Conservation (phyloP, 2,113 vertebrate species). For the Grammomys dolichurus region DNA sequence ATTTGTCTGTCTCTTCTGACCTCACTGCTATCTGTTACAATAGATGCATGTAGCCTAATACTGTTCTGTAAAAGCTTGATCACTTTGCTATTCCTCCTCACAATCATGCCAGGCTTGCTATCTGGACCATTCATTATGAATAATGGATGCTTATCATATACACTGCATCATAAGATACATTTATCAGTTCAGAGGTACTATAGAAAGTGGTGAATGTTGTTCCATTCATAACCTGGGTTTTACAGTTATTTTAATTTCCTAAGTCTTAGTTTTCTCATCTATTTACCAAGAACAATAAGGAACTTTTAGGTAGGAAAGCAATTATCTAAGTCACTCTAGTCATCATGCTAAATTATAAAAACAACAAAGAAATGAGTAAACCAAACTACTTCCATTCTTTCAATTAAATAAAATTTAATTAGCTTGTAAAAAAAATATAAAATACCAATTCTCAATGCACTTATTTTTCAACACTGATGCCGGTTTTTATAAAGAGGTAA, state of each 20-base stretch:
- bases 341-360: neutral
- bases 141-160: neutral
- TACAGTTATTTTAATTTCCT: neutral
- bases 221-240: neutral
- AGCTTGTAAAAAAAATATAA: neutral
- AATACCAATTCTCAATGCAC: neutral
- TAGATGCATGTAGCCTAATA: neutral
- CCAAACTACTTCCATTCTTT: neutral
- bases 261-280: neutral
- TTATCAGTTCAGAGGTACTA: slow-evolving; percentile 9
- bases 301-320: neutral
- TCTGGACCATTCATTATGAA: neutral
- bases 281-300: neutral
- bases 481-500: neutral
- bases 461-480: neutral
- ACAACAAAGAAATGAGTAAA: neutral
- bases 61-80: neutral
- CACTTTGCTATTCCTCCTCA: neutral
- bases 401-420: slow-evolving; percentile 21
- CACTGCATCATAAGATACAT: neutral
- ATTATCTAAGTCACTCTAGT: neutral
- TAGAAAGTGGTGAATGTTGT: neutral
- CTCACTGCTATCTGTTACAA: neutral
- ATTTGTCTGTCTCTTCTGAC: neutral
- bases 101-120: neutral